Base-by-base conservation (phyloP, 1,140 invertebrate genomes). In the Aphidius gifuensis region DNA sequence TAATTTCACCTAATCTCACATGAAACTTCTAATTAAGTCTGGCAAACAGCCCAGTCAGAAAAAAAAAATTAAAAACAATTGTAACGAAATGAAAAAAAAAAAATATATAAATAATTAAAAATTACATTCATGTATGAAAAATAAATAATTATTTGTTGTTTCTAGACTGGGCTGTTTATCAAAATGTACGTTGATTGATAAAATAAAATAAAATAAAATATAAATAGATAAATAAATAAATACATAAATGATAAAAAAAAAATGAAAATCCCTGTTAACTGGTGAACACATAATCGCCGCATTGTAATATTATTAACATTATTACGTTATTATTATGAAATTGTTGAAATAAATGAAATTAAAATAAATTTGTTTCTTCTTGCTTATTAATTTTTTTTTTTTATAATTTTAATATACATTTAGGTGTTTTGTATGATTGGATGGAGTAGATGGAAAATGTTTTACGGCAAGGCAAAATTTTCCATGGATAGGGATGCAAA, bases 281-380 rank as follows among this genome's bases (percentile, higher is more conserved):
- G 75, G 76, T 80, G 78, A 80, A 69, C 76, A 76, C 71, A 71
- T 78, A 78, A 76, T 77, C 77, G 74, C 77, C 78, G 71, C 74
- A 81, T 80, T 81, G 76, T 80, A 81, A 80, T 79, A 81, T 79
- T 80, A 78, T 76, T 74, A 73, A 72, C 68, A 79, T 79, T 79
- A 81, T 80, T 81, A 81, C 78, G 78, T 80, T 81, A 80, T 16
- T 16, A 16, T 80, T 80, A 80, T 79, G 74, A 80, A 80, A 80
- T 81, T 81, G 79, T 81, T 81, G 79, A 81, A 81, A 81, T 81
- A 81, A 80, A 81, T 74, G 73, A 77, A 72, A 80, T 75, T 72
- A 81, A 75, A 79, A 79, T 72, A 32, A 73, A 71, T 61, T 64
- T 68, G 69, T 70, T 71, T 56, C 66, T 68, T 53, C 47, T 66